Evolutionary conservation across 1,140 invertebrate species (phyloP), one percentile per base, ranked within the genome.

Genomic region (Panulirus ornatus): DNA sequence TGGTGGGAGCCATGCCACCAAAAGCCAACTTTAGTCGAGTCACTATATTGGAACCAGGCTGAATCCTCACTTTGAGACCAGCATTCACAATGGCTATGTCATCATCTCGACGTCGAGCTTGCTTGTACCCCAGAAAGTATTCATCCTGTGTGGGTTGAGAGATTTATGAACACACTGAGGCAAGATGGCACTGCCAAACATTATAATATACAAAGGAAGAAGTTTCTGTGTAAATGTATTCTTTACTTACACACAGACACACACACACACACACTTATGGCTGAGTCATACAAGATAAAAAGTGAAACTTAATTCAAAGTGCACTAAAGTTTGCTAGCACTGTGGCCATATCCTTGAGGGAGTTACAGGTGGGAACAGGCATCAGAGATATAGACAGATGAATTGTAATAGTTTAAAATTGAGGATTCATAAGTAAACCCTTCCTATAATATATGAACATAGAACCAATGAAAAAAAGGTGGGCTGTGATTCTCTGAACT

Each of bases 1-100:
- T 98, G 8, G 96, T 97, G 30, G 97, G 97, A 11, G 97, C 97
- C 97, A 99, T 98, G 34, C 98, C 98, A 75, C 98, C 95, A 97
- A 96, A 99, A 16, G 97, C 96, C 54, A 92, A 27, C 22, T 42
- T 70, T 9, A 86, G 58, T 8, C 34, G n/a, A 19, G 40, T 30
- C 0, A 92, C 84, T 2, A 79, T 81, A 27, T 19, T 34, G 6
- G 73, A 76, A n/a, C 38, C 73, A 0, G 54, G 47, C 30, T 94
- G 93, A 81, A 95, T 93, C 34, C 93, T 83, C 22, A 94, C 92
- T 93, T 96, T 96, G 91, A 98, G 95, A 2, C 97, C 97, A 58
- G 96, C 96, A 93, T 98, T 99, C 0, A 99, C 98, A 92, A 99
- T 98, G 19, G 98, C 97, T 92, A 99, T 99, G 93, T 99, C 98